Conservation (phyloP, 2,888 invertebrate genomes). For the Noctua comes region DNA sequence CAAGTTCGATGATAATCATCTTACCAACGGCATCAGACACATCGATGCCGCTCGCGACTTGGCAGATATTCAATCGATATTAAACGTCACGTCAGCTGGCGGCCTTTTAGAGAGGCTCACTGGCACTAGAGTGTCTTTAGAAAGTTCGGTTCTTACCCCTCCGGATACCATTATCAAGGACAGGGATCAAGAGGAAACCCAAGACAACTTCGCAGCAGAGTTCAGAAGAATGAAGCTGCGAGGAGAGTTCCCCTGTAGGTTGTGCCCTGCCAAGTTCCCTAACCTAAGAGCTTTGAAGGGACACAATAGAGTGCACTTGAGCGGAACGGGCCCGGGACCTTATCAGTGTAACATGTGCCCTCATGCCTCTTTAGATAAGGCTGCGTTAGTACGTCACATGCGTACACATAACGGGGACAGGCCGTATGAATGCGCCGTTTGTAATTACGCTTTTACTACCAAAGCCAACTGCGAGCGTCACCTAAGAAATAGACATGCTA, state of each 20-base stretch:
- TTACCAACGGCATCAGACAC: conserved; percentile 83
- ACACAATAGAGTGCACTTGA: conserved; percentile 96
- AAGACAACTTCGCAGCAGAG: conserved; percentile 95
- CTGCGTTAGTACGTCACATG: conserved; percentile 97
- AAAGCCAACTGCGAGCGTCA: conserved; percentile 99
- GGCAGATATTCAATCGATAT: conserved; percentile 96
- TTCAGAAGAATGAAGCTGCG: conserved; percentile 97
- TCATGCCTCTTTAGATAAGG: conserved; percentile 96
- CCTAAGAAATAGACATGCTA: conserved; percentile 96
- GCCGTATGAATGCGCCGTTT: conserved; percentile 98
- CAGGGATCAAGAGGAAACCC: conserved; percentile 92
- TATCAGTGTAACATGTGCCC: conserved; percentile 98
- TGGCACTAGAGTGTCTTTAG: conserved; percentile 83
- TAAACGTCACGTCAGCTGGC: conserved; percentile 93
- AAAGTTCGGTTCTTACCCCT: conserved; percentile 85
- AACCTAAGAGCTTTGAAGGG: conserved; percentile 97
- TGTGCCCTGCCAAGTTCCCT: conserved; percentile 96
- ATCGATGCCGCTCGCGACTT: conserved; percentile 93
- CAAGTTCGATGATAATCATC: conserved; percentile 84
- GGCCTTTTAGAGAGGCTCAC: conserved; percentile 92
- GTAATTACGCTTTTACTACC: conserved; percentile 98
- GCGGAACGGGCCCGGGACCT: conserved; percentile 94
- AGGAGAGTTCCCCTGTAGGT: conserved; percentile 96
- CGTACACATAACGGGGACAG: conserved; percentile 98
- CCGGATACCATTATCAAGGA: conserved; percentile 85